Percentiles rank a stretch among this genome's conserved stretches.
phyloP scores from a whole-genome alignment of 2,888 invertebrate genomes.

The Hirudinaria manillensis region DNA sequence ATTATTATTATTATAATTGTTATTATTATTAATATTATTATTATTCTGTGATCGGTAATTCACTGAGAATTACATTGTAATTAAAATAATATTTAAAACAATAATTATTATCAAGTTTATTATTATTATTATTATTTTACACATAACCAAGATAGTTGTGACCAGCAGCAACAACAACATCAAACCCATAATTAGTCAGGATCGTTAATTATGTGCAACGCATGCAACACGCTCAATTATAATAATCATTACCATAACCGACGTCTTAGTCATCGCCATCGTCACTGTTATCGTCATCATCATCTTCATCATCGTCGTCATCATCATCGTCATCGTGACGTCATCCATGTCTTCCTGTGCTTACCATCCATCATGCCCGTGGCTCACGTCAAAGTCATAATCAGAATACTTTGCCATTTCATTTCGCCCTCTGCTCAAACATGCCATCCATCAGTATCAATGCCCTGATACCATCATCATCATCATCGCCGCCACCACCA shows the following conservation, averaged over 20 bases:
- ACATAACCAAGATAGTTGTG: not conserved
- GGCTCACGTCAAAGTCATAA: no score
- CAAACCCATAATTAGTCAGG: no score
- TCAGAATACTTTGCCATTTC: no score
- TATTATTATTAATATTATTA: conserved; percentile 15
- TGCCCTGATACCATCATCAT: not conserved
- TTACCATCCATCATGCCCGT: no score
- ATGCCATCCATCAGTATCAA: not conserved
- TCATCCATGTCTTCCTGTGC: not conserved
- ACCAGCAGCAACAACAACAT: no score
- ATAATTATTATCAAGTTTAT: conserved; percentile 1
- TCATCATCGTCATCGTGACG: not conserved
- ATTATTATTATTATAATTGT: conserved; percentile 15
- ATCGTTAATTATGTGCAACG: no score
- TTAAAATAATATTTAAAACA: not conserved
- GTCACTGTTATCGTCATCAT: conserved; percentile 10
- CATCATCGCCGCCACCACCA: not conserved
- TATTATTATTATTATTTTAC: conserved; percentile 5
- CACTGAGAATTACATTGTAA: not conserved
- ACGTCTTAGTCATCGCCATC: conserved; percentile 17
- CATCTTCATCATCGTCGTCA: conserved; percentile 4
- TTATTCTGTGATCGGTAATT: not conserved
- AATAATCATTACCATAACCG: not conserved
- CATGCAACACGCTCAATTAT: no score
- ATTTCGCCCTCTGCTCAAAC: no score